These are phyloP conservation scores for Tor tambroides DNA, from an alignment of 2,113 vertebrate genomes.

Conservation along the genomic window DNA sequence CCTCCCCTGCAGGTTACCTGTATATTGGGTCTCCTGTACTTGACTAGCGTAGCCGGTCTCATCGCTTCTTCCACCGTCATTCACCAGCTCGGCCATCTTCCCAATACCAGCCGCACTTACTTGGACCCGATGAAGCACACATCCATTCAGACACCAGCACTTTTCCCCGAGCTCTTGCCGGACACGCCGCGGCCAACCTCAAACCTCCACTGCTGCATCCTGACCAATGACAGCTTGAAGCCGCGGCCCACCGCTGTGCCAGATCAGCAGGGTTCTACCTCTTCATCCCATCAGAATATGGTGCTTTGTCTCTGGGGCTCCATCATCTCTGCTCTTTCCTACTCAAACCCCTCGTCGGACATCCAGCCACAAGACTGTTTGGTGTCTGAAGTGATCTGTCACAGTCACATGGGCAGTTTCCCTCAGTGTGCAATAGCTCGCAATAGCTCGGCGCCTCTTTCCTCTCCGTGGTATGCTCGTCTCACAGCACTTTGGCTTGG, in stretches of 20 bases:
- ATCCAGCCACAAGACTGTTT: conserved; percentile 58
- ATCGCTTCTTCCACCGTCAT: conserved; percentile 81
- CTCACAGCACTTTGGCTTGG: conserved; percentile 17
- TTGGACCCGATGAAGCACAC: conserved; percentile 11
- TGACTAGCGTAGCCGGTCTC: conserved; percentile 86
- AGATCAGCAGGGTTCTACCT: not conserved
- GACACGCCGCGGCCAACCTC: conserved; percentile 48
- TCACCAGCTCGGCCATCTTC: conserved; percentile 77
- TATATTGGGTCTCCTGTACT: conserved; percentile 87
- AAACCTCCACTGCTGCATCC: conserved; percentile 58
- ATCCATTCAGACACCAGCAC: conserved; percentile 56
- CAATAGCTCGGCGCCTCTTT: conserved; percentile 72
- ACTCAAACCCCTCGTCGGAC: conserved; percentile 60
- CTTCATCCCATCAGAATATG: conserved; percentile 62
- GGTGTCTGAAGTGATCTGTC: conserved; percentile 60
- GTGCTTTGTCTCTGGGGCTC: conserved; percentile 84
- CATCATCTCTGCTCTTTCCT: conserved; percentile 79
- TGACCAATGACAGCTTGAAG: conserved; percentile 50
- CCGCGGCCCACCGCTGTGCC: conserved; percentile 41
- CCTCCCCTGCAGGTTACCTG: conserved; percentile 83
- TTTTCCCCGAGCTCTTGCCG: not conserved
- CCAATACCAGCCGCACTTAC: conserved; percentile 53
- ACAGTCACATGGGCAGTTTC: conserved; percentile 70
- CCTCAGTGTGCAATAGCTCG: conserved; percentile 66
- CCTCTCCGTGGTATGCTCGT: not conserved